These are phyloP conservation scores for Sebastes oblongus DNA, from an alignment of 2,797 vertebrate genomes.

Conservation along the genomic window DNA sequence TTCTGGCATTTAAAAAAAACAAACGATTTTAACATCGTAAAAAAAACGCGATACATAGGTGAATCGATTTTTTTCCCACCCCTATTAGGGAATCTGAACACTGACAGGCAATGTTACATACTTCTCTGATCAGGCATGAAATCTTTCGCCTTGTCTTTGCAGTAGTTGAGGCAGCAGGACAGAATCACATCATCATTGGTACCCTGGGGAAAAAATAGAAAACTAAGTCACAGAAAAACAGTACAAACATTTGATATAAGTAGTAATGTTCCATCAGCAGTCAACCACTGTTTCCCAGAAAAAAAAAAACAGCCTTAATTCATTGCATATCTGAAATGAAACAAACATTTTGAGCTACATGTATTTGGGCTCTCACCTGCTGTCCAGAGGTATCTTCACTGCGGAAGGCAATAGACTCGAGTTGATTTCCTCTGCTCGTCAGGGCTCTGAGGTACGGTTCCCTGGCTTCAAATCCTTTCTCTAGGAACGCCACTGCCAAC, in stretches of 20 bases:
- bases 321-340: not conserved
- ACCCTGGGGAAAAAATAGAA: slow-evolving; percentile 83
- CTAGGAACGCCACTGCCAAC: slow-evolving; percentile 91
- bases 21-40: no score
- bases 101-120: slow-evolving; percentile 56
- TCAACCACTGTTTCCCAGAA: not conserved
- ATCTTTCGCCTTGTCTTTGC: slow-evolving; percentile 97
- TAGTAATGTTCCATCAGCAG: not conserved
- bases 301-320: not conserved
- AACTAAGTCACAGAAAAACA: not conserved
- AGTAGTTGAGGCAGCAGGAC: slow-evolving; percentile 98
- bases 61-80: no score
- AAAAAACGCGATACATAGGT: no score
- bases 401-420: slow-evolving; percentile 97
- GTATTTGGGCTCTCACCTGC: slow-evolving; percentile 80
- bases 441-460: slow-evolving; percentile 92
- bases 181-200: slow-evolving; percentile 98
- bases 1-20: no score
- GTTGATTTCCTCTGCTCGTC: slow-evolving; percentile 95
- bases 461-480: slow-evolving; percentile 89
- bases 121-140: slow-evolving; percentile 95
- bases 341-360: not conserved
- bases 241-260: not conserved
- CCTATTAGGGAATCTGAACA: not conserved
- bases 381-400: slow-evolving; percentile 97